Evolutionary conservation across 2,113 vertebrate species (phyloP).

Genomic region (Plecotus auritus): DNA sequence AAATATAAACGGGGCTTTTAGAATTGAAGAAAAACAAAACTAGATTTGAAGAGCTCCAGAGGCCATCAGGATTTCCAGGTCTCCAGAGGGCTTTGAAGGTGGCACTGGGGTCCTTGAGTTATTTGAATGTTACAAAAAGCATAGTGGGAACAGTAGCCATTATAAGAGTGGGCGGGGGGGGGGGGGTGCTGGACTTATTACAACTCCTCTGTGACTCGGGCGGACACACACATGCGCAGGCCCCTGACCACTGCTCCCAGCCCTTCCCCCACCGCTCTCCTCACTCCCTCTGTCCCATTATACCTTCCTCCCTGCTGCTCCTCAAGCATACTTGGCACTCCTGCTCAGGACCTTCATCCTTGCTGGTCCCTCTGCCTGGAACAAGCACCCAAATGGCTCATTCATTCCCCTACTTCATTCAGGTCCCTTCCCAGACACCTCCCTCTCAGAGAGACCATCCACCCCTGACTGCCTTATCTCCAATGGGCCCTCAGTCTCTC

Average conservation of each 20-base stretch:
- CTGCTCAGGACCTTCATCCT: neutral
- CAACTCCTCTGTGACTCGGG: neutral
- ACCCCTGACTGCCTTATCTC: neutral
- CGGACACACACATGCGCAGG: neutral
- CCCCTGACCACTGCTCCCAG: neutral
- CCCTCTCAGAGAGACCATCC: neutral
- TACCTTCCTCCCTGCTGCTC: neutral
- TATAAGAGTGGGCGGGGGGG: neutral
- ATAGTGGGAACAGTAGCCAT: neutral
- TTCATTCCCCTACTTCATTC: neutral
- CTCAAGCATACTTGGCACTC: neutral
- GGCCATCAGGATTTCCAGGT: neutral
- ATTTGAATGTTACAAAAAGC: neutral
- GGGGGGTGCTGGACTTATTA: neutral
- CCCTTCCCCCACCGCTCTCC: neutral
- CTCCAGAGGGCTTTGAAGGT: neutral
- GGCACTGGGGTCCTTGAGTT: neutral
- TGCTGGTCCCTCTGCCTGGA: neutral
- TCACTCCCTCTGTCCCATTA: neutral
- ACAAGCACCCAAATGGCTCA: neutral
- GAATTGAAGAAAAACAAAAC: neutral
- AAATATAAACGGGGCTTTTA: conserved; percentile 5
- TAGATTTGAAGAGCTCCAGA: neutral
- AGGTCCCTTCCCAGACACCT: neutral
- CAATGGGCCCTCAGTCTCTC: neutral